Conservation (phyloP, 2,888 invertebrate species). For the Drosophila nr. fundita region DNA sequence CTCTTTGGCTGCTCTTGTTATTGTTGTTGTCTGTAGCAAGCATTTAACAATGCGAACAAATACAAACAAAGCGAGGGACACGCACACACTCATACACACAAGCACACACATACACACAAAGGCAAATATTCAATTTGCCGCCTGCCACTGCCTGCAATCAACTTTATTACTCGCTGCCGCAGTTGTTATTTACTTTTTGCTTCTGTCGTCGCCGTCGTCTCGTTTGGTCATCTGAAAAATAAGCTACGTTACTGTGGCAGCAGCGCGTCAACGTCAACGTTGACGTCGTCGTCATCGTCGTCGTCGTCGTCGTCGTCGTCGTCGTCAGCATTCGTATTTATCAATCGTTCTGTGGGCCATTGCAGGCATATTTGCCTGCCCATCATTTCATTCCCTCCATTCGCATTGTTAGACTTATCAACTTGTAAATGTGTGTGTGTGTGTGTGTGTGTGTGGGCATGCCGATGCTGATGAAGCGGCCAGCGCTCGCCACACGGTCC, state of each 20-base stretch:
- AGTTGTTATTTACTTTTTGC: slow-evolving; percentile 61
- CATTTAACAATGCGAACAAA: slow-evolving; percentile 80
- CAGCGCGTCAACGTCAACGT: slow-evolving; percentile 3
- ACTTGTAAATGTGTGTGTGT: slow-evolving; percentile 9
- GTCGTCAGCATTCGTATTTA: slow-evolving; percentile 58
- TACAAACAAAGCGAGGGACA: slow-evolving; percentile 42
- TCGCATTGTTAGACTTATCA: slow-evolving; percentile 70
- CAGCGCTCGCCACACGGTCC: slow-evolving; percentile 52
- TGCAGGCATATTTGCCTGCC: slow-evolving; percentile 45
- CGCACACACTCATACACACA: slow-evolving; percentile 25
- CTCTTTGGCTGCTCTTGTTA: slow-evolving; percentile 4
- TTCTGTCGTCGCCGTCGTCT: slow-evolving; percentile 39
- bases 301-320: slow-evolving; percentile 12
- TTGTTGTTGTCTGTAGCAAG: slow-evolving; percentile 45
- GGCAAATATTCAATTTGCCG: slow-evolving; percentile 73
- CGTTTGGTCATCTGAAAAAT: slow-evolving; percentile 73
- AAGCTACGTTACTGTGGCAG: slow-evolving; percentile 34
- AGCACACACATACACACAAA: slow-evolving; percentile 31
- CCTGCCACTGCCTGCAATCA: slow-evolving; percentile 71
- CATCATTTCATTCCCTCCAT: slow-evolving; percentile 50
- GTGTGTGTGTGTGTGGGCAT: slow-evolving; percentile 17
- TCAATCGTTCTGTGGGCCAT: slow-evolving; percentile 68
- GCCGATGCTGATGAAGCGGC: slow-evolving; percentile 48
- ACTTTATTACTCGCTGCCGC: slow-evolving; percentile 68
- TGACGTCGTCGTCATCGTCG: slow-evolving; percentile 10